phyloP scores from a whole-genome alignment of 2,113 vertebrate genomes.

The Tragelaphus scriptus region DNA sequence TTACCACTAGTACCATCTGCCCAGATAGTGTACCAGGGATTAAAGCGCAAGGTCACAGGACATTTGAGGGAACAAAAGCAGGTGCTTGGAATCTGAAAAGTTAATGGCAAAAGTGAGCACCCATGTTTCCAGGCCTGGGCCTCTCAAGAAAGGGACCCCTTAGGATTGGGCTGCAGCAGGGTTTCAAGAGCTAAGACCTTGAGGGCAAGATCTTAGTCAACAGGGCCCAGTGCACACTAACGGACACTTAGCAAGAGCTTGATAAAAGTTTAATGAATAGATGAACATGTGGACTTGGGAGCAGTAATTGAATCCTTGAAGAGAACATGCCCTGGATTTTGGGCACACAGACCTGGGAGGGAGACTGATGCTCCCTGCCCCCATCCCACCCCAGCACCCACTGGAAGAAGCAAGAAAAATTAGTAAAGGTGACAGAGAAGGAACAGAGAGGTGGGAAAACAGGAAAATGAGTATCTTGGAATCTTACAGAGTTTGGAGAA shows the following conservation, averaged over 20 bases:
- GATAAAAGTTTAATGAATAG: background rate
- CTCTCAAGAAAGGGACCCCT: background rate
- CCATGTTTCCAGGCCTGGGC: fast-evolving
- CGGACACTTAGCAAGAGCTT: background rate
- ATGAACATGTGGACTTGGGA: background rate
- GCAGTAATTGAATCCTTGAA: background rate
- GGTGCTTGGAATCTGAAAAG: background rate
- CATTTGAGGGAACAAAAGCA: background rate
- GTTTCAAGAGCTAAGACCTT: background rate
- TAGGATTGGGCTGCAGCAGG: fast-evolving
- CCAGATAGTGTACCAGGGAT: background rate
- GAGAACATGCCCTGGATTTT: background rate
- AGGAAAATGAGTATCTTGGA: background rate
- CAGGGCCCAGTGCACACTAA: background rate
- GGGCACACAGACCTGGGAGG: background rate
- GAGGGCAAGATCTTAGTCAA: background rate
- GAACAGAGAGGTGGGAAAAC: background rate
- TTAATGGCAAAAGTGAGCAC: background rate
- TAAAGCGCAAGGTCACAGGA: background rate
- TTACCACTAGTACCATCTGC: background rate
- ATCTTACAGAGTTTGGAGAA: background rate
- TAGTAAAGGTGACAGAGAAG: background rate
- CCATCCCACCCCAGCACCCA: background rate
- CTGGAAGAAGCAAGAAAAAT: background rate
- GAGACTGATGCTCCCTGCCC: background rate